These are phyloP conservation scores for Echinometra lucunter DNA, from an alignment of 53 echinoderm and acorn worm genomes.

Conservation along the genomic window DNA sequence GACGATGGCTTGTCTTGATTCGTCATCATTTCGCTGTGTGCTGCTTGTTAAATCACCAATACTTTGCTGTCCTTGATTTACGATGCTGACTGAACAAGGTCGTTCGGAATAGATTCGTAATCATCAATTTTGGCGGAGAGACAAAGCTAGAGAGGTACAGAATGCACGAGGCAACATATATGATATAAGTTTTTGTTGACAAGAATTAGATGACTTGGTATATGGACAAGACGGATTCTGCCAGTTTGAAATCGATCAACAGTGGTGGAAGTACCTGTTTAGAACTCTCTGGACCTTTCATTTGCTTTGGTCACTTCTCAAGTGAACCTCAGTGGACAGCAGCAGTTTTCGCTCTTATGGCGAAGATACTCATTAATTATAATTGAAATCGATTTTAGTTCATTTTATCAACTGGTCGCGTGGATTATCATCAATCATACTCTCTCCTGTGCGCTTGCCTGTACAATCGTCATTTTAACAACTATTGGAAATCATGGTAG, in stretches of 20 bases:
- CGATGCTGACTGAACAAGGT: not conserved
- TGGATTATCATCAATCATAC: too few species aligned
- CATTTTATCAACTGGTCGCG: too few species aligned
- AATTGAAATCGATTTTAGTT: too few species aligned
- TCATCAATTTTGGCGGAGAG: not conserved
- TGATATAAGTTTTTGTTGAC: not conserved
- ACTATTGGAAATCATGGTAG: too few species aligned
- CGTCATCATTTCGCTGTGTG: not conserved
- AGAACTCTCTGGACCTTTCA: not conserved
- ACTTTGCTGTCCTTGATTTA: not conserved
- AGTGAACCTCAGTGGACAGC: not conserved
- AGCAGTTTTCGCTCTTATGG: too few species aligned
- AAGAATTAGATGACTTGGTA: not conserved
- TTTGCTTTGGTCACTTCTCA: not conserved
- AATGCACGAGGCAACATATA: too few species aligned
- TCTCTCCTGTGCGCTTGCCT: too few species aligned
- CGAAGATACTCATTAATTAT: too few species aligned
- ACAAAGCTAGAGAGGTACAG: not conserved
- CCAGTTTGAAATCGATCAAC: not conserved
- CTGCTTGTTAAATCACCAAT: not conserved
- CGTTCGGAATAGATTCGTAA: constrained; percentile 9
- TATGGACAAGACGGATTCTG: not conserved
- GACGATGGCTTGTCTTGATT: not conserved
- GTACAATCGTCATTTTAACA: too few species aligned
- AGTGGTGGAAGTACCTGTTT: not conserved